Evolutionary conservation across 1,140 invertebrate genomes (phyloP), one percentile per base, ranked within the genome.

Genomic region (Stenopsyche tienmushanensis): DNA sequence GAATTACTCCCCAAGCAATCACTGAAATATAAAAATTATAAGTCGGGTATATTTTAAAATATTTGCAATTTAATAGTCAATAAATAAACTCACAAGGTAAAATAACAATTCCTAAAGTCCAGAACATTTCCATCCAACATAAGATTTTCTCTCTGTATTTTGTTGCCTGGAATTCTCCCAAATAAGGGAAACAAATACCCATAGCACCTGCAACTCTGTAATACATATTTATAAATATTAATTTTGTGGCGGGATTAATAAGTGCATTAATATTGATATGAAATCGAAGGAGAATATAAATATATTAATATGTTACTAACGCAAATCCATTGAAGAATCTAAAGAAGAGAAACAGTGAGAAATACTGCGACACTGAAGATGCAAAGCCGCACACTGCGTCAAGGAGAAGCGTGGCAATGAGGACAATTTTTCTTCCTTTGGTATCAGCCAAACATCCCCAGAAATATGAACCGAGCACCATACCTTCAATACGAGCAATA

Each of bases 381-480:
- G 85, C 62, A 39, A 93, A 77, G 10, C 89, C 90, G 53, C 87
- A 85, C 2, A 91, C 73, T 47, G 89, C 90, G 73, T 93, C 92
- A 72, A 92, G 82, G 3, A 91, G 74, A 44, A 93, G 81, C 0
- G 90, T 89, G 13, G 85, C 86, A 41, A 93, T 87, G 55, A 94
- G 77, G 13, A 92, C 88, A 7, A 86, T 75, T 73, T 89, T 87
- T 21, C 92, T 83, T 0, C 92, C 92, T 71, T 88, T 86, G 0
- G 88, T 89, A 76, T 94, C 92, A 66, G 91, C 91, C 71, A 94
- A 79, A 67, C 88, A 91, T 26, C 92, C 92, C 91, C 91, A 94
- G 75, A 93, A 87, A 78, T 92, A 93, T n/a, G 91, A 92, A 15
- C 92, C 91, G 64, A 93, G 79, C 62, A 94, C 86, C 92, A 94